phyloP scores from a whole-genome alignment of 2,113 vertebrate genomes.

The Suncus etruscus region DNA sequence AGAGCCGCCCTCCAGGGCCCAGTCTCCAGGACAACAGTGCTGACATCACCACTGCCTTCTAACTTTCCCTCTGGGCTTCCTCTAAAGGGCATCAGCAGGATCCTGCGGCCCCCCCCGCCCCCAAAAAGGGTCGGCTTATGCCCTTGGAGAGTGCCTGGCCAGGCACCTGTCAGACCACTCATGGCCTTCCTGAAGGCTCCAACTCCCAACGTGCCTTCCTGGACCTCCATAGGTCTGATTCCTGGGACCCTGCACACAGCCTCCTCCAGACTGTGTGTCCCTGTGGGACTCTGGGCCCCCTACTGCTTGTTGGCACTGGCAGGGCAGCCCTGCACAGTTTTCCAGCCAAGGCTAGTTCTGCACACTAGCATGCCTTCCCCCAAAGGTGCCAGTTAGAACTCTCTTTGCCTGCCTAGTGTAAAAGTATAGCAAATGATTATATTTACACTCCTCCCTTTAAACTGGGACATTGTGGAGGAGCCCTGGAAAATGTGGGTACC shows the following conservation, averaged over 20 bases:
- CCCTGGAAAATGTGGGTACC: background rate
- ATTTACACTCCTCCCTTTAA: background rate
- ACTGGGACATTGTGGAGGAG: background rate
- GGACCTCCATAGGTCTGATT: background rate
- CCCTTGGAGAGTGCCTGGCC: background rate
- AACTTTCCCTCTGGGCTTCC: background rate
- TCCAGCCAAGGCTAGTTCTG: background rate
- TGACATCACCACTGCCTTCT: background rate
- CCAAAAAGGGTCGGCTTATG: background rate
- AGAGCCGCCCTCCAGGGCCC: rapidly evolving
- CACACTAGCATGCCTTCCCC: background rate
- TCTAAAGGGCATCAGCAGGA: background rate
- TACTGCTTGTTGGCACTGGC: no score
- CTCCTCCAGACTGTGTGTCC: background rate
- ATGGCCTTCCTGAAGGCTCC: rapidly evolving
- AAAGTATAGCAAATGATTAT: background rate
- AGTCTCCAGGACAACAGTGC: rapidly evolving
- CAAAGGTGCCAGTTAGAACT: background rate
- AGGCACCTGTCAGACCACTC: background rate
- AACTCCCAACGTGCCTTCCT: background rate
- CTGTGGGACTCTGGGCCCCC: background rate
- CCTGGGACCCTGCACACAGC: background rate
- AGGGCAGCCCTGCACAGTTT: no score
- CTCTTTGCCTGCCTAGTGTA: background rate
- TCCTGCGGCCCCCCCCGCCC: background rate